Conservation (phyloP, 2,888 invertebrate genomes). For the Ennomos erosarius region DNA sequence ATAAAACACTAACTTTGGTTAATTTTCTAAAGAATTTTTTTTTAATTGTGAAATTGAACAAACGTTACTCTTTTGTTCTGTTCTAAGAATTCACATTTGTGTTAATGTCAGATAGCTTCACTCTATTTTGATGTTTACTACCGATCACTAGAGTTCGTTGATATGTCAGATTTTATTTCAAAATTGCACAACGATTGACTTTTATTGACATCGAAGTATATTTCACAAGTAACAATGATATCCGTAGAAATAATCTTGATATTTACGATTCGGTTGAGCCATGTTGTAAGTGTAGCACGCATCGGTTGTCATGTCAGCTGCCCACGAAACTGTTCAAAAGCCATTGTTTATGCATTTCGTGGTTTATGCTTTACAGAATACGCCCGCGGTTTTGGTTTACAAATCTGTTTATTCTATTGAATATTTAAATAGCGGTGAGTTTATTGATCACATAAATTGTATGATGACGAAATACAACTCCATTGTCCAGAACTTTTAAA, state of each 20-base stretch:
- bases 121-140: too few relatives aligned
- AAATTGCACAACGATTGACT: conserved; percentile 35
- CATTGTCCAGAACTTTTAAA: too few relatives aligned
- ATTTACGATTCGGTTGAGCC: conserved; percentile 61
- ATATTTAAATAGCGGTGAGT: conserved; percentile 32
- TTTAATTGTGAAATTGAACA: too few relatives aligned
- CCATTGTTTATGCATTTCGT: conserved; percentile 69
- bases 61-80: too few relatives aligned
- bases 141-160: too few relatives aligned
- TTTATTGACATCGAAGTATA: conserved; percentile 50
- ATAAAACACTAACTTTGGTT: too few relatives aligned
- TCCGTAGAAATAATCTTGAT: conserved; percentile 51
- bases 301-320: conserved; percentile 64
- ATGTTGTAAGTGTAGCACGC: conserved; percentile 69
- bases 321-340: conserved; percentile 76
- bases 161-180: conserved; percentile 9
- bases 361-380: conserved; percentile 64
- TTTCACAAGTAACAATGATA: conserved; percentile 42
- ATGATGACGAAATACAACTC: not conserved
- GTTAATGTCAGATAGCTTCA: too few relatives aligned
- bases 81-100: too few relatives aligned
- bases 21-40: too few relatives aligned
- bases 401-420: conserved; percentile 29
- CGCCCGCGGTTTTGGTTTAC: conserved; percentile 48
- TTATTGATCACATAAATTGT: conserved; percentile 31